Conservation (phyloP, 2,113 vertebrate genomes). For the Coptodon rendalli region DNA sequence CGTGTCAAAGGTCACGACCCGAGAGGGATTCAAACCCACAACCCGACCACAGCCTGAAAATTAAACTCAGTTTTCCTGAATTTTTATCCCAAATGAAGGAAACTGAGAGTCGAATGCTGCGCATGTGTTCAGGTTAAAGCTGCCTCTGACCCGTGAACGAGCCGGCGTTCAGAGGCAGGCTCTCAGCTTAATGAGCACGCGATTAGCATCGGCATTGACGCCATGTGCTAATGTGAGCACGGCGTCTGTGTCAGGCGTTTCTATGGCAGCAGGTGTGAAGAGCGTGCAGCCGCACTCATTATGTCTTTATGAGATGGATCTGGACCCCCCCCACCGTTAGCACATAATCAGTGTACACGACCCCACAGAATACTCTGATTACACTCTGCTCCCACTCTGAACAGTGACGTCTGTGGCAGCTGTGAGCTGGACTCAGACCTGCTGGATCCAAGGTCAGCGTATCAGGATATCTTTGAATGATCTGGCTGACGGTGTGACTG, state of each 20-base stretch:
- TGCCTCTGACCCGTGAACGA: not conserved
- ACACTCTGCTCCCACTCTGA: not conserved
- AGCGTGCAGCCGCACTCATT: not conserved
- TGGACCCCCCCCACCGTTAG: accelerated
- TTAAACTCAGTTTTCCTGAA: not conserved
- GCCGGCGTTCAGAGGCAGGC: not conserved
- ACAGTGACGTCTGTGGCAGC: not conserved
- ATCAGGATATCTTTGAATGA: not conserved
- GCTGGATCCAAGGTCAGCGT: not conserved
- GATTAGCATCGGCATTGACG: not conserved
- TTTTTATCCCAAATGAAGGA: not conserved
- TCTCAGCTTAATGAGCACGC: not conserved
- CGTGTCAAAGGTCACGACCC: not conserved
- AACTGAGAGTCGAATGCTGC: not conserved
- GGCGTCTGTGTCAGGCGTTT: not conserved
- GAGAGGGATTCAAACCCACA: not conserved
- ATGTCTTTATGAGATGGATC: not conserved
- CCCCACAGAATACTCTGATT: not conserved
- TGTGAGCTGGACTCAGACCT: not conserved
- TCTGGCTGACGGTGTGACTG: accelerated
- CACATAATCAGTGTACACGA: not conserved
- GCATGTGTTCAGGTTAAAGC: not conserved
- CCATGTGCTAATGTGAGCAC: not conserved
- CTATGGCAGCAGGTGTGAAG: not conserved
- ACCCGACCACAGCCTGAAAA: not conserved